Percentiles rank a stretch among this genome's conserved stretches.
These are phyloP conservation scores for Epirrhoe tristata DNA, from an alignment of 2,888 invertebrate genomes.

Conservation along the genomic window DNA sequence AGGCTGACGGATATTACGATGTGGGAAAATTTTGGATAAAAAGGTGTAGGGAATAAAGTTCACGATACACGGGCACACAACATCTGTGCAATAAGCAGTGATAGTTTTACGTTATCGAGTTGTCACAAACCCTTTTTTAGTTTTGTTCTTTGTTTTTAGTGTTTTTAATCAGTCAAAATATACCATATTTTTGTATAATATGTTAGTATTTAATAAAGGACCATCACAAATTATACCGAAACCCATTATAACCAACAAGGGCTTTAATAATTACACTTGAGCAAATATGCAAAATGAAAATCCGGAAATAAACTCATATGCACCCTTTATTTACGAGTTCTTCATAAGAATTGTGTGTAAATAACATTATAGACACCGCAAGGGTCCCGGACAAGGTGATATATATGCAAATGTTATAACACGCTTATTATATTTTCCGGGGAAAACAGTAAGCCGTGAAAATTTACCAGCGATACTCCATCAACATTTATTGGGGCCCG, in stretches of 20 bases:
- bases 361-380: slow-evolving; percentile 64
- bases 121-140: no score
- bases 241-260: slow-evolving; percentile 32
- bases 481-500: slow-evolving; percentile 73
- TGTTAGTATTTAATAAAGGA: background rate
- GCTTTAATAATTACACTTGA: slow-evolving; percentile 56
- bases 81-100: no score
- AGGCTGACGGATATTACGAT: slow-evolving; percentile 27
- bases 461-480: slow-evolving; percentile 69
- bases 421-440: slow-evolving; percentile 82
- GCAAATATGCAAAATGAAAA: slow-evolving; percentile 63
- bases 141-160: no score
- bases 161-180: no score
- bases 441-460: slow-evolving; percentile 70
- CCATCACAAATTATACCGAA: slow-evolving; percentile 29
- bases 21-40: slow-evolving; percentile 25
- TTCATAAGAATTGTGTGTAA: slow-evolving; percentile 71
- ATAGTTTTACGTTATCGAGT: no score
- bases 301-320: slow-evolving; percentile 58
- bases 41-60: no score
- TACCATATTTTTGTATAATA: no score
- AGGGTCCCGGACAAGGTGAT: slow-evolving; percentile 72
- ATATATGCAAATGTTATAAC: slow-evolving; percentile 84
- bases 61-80: no score
- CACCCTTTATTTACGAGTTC: slow-evolving; percentile 65